Evolutionary conservation across 2,113 vertebrate genomes (phyloP).

Genomic region (Pseudopipra pipra): DNA sequence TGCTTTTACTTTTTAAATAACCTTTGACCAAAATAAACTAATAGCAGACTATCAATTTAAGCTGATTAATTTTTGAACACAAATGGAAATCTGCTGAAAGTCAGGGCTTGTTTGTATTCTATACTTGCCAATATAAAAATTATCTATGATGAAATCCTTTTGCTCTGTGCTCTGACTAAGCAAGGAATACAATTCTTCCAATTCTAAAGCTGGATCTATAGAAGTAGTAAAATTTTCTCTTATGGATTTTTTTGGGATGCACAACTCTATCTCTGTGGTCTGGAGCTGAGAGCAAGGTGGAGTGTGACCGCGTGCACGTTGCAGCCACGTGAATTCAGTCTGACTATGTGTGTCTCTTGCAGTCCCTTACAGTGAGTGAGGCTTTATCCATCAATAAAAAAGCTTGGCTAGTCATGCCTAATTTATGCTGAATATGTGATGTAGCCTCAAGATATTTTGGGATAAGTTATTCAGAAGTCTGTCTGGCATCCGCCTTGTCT

Average conservation of each 20-base stretch:
- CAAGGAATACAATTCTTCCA: neutral
- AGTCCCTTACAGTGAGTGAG: neutral
- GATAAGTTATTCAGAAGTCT: neutral
- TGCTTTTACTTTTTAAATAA: neutral
- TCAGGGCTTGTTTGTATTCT: neutral
- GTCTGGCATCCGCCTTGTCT: neutral
- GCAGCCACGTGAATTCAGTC: fast-evolving
- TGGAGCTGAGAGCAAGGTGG: neutral
- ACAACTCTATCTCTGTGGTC: neutral
- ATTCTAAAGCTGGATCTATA: neutral
- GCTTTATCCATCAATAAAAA: neutral
- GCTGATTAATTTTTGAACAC: neutral
- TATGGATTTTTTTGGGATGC: neutral
- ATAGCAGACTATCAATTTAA: neutral
- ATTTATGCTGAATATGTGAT: neutral
- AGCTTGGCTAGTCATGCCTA: neutral
- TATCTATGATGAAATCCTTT: neutral
- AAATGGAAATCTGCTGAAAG: neutral
- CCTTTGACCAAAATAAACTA: neutral
- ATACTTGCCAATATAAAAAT: neutral
- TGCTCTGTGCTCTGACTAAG: neutral
- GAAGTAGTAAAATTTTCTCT: neutral
- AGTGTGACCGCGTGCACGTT: fast-evolving
- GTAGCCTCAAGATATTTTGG: neutral
- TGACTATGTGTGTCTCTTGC: neutral